Evolutionary conservation across 2,113 vertebrate species (phyloP).

Genomic region (Lonchura striata): DNA sequence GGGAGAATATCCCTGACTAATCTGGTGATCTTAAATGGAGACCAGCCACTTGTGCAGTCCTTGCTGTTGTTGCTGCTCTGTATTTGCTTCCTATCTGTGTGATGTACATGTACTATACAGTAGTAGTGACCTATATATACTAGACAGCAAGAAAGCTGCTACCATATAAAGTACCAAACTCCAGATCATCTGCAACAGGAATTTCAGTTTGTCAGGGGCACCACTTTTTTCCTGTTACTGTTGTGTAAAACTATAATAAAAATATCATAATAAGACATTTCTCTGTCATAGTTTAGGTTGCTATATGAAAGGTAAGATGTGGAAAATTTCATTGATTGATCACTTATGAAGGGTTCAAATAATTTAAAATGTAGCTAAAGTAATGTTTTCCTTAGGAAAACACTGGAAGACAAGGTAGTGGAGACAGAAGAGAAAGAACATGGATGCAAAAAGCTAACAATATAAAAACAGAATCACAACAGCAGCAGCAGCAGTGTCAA

Average conservation of each 20-base stretch:
- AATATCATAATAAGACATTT: not conserved
- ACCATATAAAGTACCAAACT: fast-evolving
- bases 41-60: not conserved
- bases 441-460: not conserved
- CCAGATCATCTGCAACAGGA: not conserved
- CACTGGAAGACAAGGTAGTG: not conserved
- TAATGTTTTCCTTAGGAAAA: not conserved
- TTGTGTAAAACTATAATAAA: not conserved
- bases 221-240: not conserved
- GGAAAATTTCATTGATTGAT: not conserved
- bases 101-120: not conserved
- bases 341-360: not conserved
- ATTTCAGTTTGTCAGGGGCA: not conserved
- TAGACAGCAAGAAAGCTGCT: not conserved
- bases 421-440: not conserved
- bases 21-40: not conserved
- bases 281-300: not conserved
- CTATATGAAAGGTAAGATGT: not conserved
- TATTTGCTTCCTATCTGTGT: not conserved
- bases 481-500: not conserved
- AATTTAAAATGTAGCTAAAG: not conserved
- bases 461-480: not conserved
- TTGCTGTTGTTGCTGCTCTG: not conserved
- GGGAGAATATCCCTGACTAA: not conserved
- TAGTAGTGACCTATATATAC: not conserved